phyloP scores from a whole-genome alignment of 2,113 vertebrate genomes.

The Sisor rabdophorus region DNA sequence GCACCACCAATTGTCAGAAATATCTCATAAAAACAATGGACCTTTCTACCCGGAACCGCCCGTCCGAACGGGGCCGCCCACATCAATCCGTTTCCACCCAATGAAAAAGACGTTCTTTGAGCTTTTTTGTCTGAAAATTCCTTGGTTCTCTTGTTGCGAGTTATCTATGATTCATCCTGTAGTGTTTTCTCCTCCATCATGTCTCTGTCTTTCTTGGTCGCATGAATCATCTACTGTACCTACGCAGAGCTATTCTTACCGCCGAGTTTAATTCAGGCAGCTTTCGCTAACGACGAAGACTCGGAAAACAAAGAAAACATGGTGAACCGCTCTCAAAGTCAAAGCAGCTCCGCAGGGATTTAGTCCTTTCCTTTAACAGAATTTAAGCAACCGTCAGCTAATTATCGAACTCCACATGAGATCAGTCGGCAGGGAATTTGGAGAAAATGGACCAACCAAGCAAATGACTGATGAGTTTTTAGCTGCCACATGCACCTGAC shows the following conservation, averaged over 20 bases:
- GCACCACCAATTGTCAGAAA: neutral
- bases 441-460: neutral
- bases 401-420: constrained; percentile 1
- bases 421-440: neutral
- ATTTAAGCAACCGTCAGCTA: constrained; percentile 12
- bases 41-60: neutral
- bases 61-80: too few relatives aligned
- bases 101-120: neutral
- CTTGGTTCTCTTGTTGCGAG: neutral
- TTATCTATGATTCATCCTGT: neutral
- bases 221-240: neutral
- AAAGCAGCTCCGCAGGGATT: constrained; percentile 1
- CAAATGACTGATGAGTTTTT: constrained; percentile 1
- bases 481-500: neutral
- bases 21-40: neutral
- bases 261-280: neutral
- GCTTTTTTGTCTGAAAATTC: neutral
- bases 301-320: neutral
- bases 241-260: neutral
- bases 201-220: neutral
- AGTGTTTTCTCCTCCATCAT: neutral
- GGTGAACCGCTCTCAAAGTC: neutral
- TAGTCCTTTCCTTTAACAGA: constrained; percentile 3
- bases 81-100: neutral
- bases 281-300: neutral